Evolutionary conservation across 1,140 invertebrate species (phyloP).

Genomic region (Luehdorfia chinensis): DNA sequence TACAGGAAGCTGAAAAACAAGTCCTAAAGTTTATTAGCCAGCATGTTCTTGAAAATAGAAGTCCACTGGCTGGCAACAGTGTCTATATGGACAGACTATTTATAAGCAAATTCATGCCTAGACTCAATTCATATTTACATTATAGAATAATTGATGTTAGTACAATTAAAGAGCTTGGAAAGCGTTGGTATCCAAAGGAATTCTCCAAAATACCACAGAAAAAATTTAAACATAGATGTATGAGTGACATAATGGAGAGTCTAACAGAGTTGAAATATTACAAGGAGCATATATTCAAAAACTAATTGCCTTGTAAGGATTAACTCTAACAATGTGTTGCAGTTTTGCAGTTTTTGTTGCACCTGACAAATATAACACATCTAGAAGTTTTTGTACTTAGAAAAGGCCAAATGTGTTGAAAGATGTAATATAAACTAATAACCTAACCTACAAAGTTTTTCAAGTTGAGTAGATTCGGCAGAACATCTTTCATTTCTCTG

Average conservation of each 20-base stretch:
- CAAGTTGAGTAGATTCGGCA: too few species aligned
- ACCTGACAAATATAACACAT: too few species aligned
- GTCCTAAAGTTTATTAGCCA: conserved; percentile 85
- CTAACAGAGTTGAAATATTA: conserved; percentile 91
- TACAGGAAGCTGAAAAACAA: conserved; percentile 82
- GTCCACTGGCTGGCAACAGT: conserved; percentile 93
- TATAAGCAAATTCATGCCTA: conserved; percentile 86
- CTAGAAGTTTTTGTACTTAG: too few species aligned
- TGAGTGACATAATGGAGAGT: conserved; percentile 92
- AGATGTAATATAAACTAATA: too few species aligned
- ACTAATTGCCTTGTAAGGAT: too few species aligned
- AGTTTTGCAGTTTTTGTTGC: too few species aligned
- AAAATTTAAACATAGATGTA: conserved; percentile 82
- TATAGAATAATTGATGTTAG: conserved; percentile 97
- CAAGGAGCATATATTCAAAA: conserved; percentile 55
- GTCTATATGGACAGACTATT: conserved; percentile 92
- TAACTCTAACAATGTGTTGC: too few species aligned
- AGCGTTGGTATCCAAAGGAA: conserved; percentile 85
- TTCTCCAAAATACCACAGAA: conserved; percentile 81
- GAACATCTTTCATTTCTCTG: too few species aligned
- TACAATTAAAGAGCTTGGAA: conserved; percentile 90
- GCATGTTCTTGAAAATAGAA: conserved; percentile 81
- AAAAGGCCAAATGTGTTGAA: too few species aligned
- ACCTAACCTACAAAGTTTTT: too few species aligned
- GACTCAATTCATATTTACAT: conserved; percentile 87